phyloP scores from a whole-genome alignment of 2,888 invertebrate species.

The Microctonus brassicae region DNA sequence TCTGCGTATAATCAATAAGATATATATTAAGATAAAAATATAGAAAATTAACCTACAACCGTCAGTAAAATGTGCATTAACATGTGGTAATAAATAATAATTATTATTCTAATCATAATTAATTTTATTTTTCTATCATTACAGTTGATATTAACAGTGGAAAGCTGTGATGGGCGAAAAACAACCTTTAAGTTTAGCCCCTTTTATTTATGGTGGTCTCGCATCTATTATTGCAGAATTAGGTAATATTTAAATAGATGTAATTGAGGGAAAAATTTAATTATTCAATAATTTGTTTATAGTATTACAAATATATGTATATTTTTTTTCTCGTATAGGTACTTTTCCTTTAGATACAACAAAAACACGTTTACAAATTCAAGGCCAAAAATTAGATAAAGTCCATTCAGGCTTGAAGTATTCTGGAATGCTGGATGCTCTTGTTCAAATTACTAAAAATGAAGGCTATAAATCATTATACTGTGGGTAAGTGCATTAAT shows the following conservation, averaged over 20 bases:
- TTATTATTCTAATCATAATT: constrained; percentile 12
- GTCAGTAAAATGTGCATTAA: not conserved
- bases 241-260: constrained; percentile 74
- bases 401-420: constrained; percentile 83
- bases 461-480: constrained; percentile 90
- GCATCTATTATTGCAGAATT: constrained; percentile 95
- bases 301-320: not conserved
- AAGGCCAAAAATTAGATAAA: constrained; percentile 88
- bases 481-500: constrained; percentile 77
- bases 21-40: not conserved
- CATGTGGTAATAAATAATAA: not conserved
- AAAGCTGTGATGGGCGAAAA: constrained; percentile 79
- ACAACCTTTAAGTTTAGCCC: constrained; percentile 93
- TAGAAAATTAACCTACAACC: not conserved
- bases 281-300: constrained; percentile 6
- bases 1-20: not conserved
- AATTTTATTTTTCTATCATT: constrained; percentile 14
- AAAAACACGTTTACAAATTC: constrained; percentile 93
- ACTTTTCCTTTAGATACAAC: constrained; percentile 98
- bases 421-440: constrained; percentile 92
- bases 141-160: constrained; percentile 36
- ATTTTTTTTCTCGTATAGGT: constrained; percentile 72
- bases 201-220: constrained; percentile 93
- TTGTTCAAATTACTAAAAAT: constrained; percentile 85
- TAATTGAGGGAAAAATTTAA: not conserved